Evolutionary conservation across 2,797 vertebrate species (phyloP).

Genomic region (Cyclopterus lumpus): DNA sequence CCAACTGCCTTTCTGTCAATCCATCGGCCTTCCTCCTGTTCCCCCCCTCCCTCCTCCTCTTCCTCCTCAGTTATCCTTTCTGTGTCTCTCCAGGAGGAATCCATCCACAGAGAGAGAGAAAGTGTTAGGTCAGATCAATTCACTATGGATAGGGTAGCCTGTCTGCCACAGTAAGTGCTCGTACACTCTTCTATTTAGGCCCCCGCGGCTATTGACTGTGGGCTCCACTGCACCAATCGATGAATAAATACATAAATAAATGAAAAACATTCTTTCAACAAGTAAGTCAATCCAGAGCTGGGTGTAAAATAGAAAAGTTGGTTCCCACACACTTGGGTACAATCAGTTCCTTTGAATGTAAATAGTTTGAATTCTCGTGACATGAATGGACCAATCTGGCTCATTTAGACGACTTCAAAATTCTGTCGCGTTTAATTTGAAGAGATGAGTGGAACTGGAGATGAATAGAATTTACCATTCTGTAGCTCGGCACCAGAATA

Average conservation of each 20-base stretch:
- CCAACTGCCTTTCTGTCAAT: constrained; percentile 33
- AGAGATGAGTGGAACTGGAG: neutral
- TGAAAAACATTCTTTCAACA: constrained; percentile 33
- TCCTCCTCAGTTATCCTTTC: constrained; percentile 20
- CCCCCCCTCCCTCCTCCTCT: neutral
- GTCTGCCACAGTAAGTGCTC: constrained; percentile 51
- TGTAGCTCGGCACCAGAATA: neutral
- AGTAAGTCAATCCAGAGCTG: constrained; percentile 20
- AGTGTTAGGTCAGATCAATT: constrained; percentile 53
- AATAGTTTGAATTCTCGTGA: neutral
- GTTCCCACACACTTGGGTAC: too few relatives aligned
- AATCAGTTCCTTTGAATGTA: neutral
- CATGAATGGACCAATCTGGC: neutral
- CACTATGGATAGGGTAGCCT: constrained; percentile 27
- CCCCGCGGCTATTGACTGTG: constrained; percentile 54
- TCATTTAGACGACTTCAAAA: neutral
- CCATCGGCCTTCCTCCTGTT: constrained; percentile 8
- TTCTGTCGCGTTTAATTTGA: neutral
- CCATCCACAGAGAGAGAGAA: constrained; percentile 12
- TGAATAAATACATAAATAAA: constrained; percentile 56
- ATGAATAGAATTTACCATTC: neutral
- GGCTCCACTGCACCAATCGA: constrained; percentile 50
- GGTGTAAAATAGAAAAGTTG: neutral
- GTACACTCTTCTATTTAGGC: constrained; percentile 43
- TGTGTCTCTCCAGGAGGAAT: constrained; percentile 34